Evolutionary conservation across 1,140 invertebrate genomes (phyloP).

Genomic region (Pseudomyrmex pallidus): DNA sequence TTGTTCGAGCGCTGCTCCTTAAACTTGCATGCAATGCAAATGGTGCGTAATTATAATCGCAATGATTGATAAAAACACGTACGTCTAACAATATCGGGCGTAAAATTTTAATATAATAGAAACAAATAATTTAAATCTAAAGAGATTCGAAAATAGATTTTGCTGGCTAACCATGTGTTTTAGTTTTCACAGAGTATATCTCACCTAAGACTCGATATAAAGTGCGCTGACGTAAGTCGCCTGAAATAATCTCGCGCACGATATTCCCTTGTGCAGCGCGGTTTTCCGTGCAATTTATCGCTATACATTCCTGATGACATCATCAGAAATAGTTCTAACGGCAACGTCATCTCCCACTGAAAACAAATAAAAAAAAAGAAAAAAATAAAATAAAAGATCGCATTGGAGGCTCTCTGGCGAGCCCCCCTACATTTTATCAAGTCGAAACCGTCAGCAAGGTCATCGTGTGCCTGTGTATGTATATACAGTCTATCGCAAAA

Average conservation of each 20-base stretch:
- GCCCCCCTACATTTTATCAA: background rate
- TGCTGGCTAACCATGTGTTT: background rate
- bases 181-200: slow-evolving; percentile 13
- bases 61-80: background rate
- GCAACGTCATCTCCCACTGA: background rate
- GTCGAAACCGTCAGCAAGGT: too few relatives aligned
- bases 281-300: slow-evolving; percentile 1
- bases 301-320: slow-evolving; percentile 20
- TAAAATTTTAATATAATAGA: too few relatives aligned
- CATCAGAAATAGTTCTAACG: background rate
- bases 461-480: too few relatives aligned
- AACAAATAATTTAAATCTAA: too few relatives aligned
- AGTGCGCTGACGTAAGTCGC: slow-evolving; percentile 46
- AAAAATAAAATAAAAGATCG: background rate
- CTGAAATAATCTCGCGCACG: slow-evolving; percentile 32
- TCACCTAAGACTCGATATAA: slow-evolving; percentile 47
- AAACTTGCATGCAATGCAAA: slow-evolving; percentile 8
- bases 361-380: background rate
- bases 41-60: background rate
- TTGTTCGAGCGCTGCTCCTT: background rate
- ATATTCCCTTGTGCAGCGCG: slow-evolving; percentile 12
- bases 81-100: too few relatives aligned
- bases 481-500: too few relatives aligned
- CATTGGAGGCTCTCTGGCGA: background rate
- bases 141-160: background rate